phyloP scores from a whole-genome alignment of 2,797 vertebrate species.

The Sebastolobus altivelis region DNA sequence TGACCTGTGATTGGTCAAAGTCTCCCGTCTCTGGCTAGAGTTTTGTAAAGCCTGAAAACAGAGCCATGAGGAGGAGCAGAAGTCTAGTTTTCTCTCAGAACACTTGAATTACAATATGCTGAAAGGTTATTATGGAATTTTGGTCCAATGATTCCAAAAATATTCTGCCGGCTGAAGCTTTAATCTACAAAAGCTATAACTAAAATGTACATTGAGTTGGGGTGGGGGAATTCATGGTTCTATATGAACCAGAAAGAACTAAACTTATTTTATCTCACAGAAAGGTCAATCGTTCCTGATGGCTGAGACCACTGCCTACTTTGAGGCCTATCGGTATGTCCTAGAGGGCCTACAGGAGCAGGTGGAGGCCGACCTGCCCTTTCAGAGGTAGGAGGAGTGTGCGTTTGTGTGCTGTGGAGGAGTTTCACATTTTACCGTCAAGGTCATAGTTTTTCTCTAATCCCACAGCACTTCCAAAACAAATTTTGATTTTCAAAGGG shows the following conservation, averaged over 20 bases:
- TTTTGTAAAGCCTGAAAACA: no score
- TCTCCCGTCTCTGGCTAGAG: no score
- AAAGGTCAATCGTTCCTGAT: constrained; percentile 88
- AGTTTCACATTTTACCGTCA: constrained; percentile 22
- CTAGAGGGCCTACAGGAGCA: constrained; percentile 91
- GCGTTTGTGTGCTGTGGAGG: not conserved
- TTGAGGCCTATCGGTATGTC: constrained; percentile 95
- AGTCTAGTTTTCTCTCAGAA: no score
- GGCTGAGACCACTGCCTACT: constrained; percentile 96
- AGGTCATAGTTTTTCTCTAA: constrained; percentile 20
- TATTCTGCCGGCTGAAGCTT: no score
- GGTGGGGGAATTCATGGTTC: no score
- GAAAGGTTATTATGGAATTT: no score
- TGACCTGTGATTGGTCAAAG: no score
- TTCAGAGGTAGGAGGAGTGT: constrained; percentile 86
- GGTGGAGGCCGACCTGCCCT: constrained; percentile 88
- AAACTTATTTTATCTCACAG: constrained; percentile 43
- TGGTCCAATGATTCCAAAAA: no score
- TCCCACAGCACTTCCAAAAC: constrained; percentile 4
- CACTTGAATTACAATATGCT: no score
- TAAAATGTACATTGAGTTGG: not conserved
- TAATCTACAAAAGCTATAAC: not conserved
- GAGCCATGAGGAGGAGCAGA: no score
- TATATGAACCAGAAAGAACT: not conserved
- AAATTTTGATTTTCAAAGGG: constrained; percentile 10